A percentile compares a stretch with the other conserved stretches of the same genome.
Conservation (phyloP, 2,113 vertebrate species). For the Gadus macrocephalus region DNA sequence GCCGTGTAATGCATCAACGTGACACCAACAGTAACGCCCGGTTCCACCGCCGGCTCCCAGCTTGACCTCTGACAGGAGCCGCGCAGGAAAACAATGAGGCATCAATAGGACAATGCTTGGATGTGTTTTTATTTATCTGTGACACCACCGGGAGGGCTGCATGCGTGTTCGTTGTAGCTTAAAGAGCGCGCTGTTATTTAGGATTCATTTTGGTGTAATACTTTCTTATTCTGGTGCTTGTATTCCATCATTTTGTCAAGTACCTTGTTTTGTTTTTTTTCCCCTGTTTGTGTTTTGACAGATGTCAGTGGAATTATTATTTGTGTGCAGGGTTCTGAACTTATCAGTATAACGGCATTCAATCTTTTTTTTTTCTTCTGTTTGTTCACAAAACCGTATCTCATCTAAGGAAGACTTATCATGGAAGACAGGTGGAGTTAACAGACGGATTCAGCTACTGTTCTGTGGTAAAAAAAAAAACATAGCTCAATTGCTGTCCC, state of each 20-base stretch:
- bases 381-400: slow-evolving; percentile 23
- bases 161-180: slow-evolving; percentile 48
- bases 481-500: too few relatives aligned
- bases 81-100: slow-evolving; percentile 63
- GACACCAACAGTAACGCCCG: slow-evolving; percentile 90
- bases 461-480: too few relatives aligned
- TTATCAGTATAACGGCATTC: slow-evolving; percentile 31
- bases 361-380: slow-evolving; percentile 16
- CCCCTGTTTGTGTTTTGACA: slow-evolving; percentile 37
- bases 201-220: slow-evolving; percentile 38
- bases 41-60: slow-evolving; percentile 77
- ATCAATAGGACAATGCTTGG: slow-evolving; percentile 73
- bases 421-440: slow-evolving; percentile 26
- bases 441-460: too few relatives aligned
- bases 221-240: slow-evolving; percentile 33
- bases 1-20: slow-evolving; percentile 92
- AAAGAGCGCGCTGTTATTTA: slow-evolving; percentile 16
- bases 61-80: slow-evolving; percentile 76
- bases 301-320: slow-evolving; percentile 44
- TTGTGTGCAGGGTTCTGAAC: slow-evolving; percentile 43
- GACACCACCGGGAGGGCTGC: slow-evolving; percentile 53
- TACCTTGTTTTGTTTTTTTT: slow-evolving; percentile 4
- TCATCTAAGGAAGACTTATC: slow-evolving; percentile 33
- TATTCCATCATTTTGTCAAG: slow-evolving; percentile 39
- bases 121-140: slow-evolving; percentile 35